Percentiles rank a stretch among this genome's conserved stretches.
Conservation (phyloP, 2,113 vertebrate species). For the Camelus dromedarius region DNA sequence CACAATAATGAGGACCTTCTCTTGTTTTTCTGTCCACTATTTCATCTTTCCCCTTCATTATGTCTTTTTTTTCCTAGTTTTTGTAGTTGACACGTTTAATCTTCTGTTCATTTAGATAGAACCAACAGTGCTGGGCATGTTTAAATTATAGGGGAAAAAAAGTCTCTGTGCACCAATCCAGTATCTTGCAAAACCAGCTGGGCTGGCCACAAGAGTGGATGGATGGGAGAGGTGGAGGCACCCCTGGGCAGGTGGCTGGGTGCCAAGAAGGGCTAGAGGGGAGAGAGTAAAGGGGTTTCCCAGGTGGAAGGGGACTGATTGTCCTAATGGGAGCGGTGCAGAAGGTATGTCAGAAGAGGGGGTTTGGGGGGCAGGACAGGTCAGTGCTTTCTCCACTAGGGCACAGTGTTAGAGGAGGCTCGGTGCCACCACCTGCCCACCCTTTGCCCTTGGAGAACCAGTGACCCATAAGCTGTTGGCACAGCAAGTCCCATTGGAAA, state of each 20-base stretch:
- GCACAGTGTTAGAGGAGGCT: not conserved
- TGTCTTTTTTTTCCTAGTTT: not conserved
- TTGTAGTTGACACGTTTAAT: not conserved
- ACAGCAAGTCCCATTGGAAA: not conserved
- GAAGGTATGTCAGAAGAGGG: constrained; percentile 76
- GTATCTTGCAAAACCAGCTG: constrained; percentile 97
- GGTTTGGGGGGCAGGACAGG: not conserved
- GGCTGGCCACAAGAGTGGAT: constrained; percentile 43
- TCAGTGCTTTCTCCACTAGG: not conserved
- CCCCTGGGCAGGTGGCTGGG: not conserved
- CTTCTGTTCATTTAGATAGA: not conserved
- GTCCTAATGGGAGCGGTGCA: constrained; percentile 79
- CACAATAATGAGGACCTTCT: not conserved
- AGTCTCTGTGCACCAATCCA: not conserved
- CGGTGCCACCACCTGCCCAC: not conserved
- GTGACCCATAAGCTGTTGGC: not conserved
- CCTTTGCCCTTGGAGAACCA: not conserved
- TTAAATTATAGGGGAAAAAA: not conserved
- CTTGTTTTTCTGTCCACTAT: not conserved
- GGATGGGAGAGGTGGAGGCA: not conserved
- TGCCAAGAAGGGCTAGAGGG: not conserved
- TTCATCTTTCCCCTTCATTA: not conserved
- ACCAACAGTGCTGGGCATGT: not conserved
- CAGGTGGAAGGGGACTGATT: constrained; percentile 73
- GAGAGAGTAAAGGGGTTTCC: constrained; percentile 60